These are phyloP conservation scores for Enoplolaimus lenunculus DNA, from an alignment of 2,888 invertebrate species.

Conservation along the genomic window DNA sequence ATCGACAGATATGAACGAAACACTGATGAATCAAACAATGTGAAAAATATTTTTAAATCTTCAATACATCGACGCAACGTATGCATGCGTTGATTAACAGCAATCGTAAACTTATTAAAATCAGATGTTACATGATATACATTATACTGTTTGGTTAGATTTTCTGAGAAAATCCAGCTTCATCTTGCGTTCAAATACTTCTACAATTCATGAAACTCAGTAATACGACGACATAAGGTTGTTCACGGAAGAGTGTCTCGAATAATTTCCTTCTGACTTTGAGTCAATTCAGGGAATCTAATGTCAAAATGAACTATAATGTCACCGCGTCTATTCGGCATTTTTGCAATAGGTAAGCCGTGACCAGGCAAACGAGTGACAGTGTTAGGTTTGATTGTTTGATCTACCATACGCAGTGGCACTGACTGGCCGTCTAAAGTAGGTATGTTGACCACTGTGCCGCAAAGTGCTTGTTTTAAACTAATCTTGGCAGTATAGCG, in stretches of 20 bases:
- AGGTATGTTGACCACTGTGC: constrained; percentile 42
- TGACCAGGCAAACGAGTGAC: constrained; percentile 42
- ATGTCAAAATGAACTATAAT: constrained; percentile 47
- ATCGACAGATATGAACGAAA: too few relatives aligned
- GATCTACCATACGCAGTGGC: constrained; percentile 40
- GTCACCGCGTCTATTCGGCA: constrained; percentile 43
- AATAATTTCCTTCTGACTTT: constrained; percentile 25
- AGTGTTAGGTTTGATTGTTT: constrained; percentile 41
- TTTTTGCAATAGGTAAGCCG: constrained; percentile 46
- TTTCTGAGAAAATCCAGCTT: too few relatives aligned
- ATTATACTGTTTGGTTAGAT: too few relatives aligned
- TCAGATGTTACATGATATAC: too few relatives aligned
- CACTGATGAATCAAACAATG: too few relatives aligned
- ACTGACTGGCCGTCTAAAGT: constrained; percentile 42
- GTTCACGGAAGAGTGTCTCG: constrained; percentile 24
- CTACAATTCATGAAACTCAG: too few relatives aligned
- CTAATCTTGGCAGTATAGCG: constrained; percentile 40
- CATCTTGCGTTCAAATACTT: too few relatives aligned
- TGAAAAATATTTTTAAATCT: too few relatives aligned
- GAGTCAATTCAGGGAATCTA: constrained; percentile 41
- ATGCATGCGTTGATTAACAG: too few relatives aligned
- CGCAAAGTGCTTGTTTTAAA: constrained; percentile 25
- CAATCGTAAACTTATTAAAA: too few relatives aligned
- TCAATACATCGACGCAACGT: too few relatives aligned
- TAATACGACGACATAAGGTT: background rate